phyloP scores from a whole-genome alignment of 2,888 invertebrate genomes.

The Julus scandinavius region DNA sequence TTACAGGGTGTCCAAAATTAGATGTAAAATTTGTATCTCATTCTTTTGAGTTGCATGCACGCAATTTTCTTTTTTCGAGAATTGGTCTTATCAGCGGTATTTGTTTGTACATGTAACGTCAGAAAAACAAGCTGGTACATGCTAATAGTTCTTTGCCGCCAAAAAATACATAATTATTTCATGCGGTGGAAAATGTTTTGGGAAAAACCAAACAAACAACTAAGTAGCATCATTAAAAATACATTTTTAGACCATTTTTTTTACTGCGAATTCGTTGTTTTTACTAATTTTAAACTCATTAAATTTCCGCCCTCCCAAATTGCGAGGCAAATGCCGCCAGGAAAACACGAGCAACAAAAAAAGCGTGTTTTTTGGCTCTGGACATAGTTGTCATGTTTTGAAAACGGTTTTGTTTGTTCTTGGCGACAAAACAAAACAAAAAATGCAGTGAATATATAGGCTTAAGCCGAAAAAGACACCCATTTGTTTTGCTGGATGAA shows the following conservation, averaged over 20 bases:
- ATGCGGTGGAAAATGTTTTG: slow-evolving; percentile 23
- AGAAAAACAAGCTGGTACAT: not conserved
- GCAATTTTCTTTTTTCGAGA: too few relatives aligned
- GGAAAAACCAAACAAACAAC: not conserved
- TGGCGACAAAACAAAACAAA: not conserved
- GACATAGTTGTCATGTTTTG: slow-evolving; percentile 42
- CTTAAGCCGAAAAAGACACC: slow-evolving; percentile 34
- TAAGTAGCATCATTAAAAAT: slow-evolving; percentile 35
- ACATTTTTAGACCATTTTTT: not conserved
- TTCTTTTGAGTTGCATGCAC: too few relatives aligned
- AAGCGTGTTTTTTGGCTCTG: not conserved
- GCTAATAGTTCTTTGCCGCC: slow-evolving; percentile 11
- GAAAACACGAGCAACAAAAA: not conserved
- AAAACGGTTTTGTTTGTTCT: slow-evolving; percentile 32
- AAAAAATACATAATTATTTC: slow-evolving; percentile 20
- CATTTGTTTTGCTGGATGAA: slow-evolving; percentile 19
- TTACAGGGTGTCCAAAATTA: too few relatives aligned
- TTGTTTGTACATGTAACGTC: not conserved
- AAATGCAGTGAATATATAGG: not conserved
- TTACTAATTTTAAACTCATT: slow-evolving; percentile 42
- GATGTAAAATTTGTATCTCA: too few relatives aligned
- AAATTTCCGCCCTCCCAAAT: slow-evolving; percentile 36
- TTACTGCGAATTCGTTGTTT: not conserved
- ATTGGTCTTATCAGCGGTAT: not conserved
- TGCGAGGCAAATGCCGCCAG: slow-evolving; percentile 8